Base-by-base conservation (phyloP, 2,797 vertebrate genomes). In the Takifugu rubripes region DNA sequence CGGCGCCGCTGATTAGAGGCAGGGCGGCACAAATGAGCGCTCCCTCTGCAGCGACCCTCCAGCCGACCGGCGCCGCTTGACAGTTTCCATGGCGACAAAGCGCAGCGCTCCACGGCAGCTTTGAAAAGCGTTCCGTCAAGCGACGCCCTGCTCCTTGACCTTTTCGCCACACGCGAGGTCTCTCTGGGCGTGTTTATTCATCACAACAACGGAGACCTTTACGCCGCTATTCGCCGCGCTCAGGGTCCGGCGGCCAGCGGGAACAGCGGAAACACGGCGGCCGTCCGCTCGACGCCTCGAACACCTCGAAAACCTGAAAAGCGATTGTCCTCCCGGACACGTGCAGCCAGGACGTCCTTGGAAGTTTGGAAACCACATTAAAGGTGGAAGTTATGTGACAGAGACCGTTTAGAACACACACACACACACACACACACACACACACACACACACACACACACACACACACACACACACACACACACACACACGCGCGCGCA, bases 51-150 rank as follows among this genome's bases (percentile, higher is more conserved):
- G 9, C 52, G 2, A 52, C 54, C 65, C 50, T 59, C 17, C 24
- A 27, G 29, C 43, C 15, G 65, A 65, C 66, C 68, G 52, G 36
- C 64, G 56, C 17, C 51, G 68, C 78, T 70, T 74, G 72, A 61
- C 77, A 65, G 81, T 88, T 85, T 60, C 87, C 79, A 85, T 82
- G 73, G 84, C 2, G 49, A 80, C 65, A 27, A 52, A 61, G 36
- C 52, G 42, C 49, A 15, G 48, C 29, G 50, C 63, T 57, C 52
- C 54, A 46, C 42, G 55, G 54, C 79, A 53, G 68, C 59, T 53
- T 62, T 79, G 66, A 48, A 74, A 75, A 73, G 77, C 59, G 1
- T 62, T 72, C 68, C 62, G 75, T 86, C 74, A 80, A 79, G 74
- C 60, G 69, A 84, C 72, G 74, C 6, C 79, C 79, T 79, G 72